A percentile compares a stretch with the other conserved stretches of the same genome.
Evolutionary conservation across 2,113 vertebrate species (phyloP).

Genomic region (Oncorhynchus masou): DNA sequence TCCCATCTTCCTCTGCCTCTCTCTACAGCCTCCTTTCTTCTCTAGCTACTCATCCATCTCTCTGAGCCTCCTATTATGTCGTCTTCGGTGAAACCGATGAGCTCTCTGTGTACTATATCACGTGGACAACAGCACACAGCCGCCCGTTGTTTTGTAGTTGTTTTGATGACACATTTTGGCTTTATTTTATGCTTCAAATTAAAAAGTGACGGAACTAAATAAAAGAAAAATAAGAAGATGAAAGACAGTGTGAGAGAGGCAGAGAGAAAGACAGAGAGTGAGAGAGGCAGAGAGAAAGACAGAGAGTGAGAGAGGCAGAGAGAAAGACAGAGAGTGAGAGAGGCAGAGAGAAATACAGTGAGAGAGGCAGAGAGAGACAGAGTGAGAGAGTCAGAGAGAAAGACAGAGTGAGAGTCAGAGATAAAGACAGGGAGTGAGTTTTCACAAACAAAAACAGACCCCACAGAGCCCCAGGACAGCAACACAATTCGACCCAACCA

Average conservation of each 20-base stretch:
- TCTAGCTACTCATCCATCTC: slow-evolving; percentile 12
- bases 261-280: too few relatives aligned
- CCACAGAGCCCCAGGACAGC: too few relatives aligned
- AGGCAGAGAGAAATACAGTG: too few relatives aligned
- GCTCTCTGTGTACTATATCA: neutral
- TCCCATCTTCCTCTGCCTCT: slow-evolving; percentile 1
- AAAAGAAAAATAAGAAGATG: slow-evolving; percentile 2
- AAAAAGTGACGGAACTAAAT: neutral
- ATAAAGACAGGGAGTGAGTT: too few relatives aligned
- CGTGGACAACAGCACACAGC: slow-evolving; percentile 8
- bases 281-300: too few relatives aligned
- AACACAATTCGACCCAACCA: too few relatives aligned
- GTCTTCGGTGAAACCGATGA: slow-evolving; percentile 27
- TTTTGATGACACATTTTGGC: slow-evolving; percentile 28
- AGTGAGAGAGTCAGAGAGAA: too few relatives aligned
- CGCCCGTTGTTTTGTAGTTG: slow-evolving; percentile 11
- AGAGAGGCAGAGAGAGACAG: too few relatives aligned
- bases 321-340: too few relatives aligned
- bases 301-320: too few relatives aligned
- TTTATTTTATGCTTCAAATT: slow-evolving; percentile 40
- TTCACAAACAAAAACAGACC: too few relatives aligned
- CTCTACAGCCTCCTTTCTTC: neutral
- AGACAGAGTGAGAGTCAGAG: too few relatives aligned
- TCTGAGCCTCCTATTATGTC: slow-evolving; percentile 30
- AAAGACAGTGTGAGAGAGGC: neutral